These are phyloP conservation scores for Homarus americanus DNA, from an alignment of 1,140 invertebrate species.

Conservation along the genomic window DNA sequence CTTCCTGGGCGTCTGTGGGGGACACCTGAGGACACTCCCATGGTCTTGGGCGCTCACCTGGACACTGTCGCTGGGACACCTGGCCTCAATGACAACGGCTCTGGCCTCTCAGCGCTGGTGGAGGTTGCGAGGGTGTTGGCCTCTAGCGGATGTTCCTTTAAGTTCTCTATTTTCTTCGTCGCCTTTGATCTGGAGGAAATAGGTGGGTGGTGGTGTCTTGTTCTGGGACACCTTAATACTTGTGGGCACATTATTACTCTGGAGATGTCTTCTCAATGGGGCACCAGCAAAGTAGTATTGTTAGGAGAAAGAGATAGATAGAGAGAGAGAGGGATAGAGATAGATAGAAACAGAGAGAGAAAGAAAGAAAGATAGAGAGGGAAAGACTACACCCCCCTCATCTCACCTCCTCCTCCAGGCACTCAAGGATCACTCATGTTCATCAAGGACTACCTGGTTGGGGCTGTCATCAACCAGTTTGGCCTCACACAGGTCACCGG, in stretches of 20 bases:
- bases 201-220: slow-evolving; percentile 54
- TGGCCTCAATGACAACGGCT: slow-evolving; percentile 79
- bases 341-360: no score
- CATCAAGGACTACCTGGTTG: slow-evolving; percentile 78
- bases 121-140: slow-evolving; percentile 78
- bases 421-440: slow-evolving; percentile 78
- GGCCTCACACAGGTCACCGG: slow-evolving; percentile 76
- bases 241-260: no score
- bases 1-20: slow-evolving; percentile 77
- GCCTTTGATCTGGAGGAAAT: slow-evolving; percentile 79
- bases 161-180: slow-evolving; percentile 78
- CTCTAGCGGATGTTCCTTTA: slow-evolving; percentile 76
- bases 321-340: no score
- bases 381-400: no score
- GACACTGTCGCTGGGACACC: slow-evolving; percentile 77
- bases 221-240: no score
- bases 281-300: no score
- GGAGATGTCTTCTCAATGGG: no score
- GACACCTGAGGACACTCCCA: slow-evolving; percentile 77
- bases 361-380: no score
- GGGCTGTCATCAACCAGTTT: slow-evolving; percentile 68
- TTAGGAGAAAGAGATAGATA: no score
- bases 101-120: slow-evolving; percentile 78
- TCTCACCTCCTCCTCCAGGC: slow-evolving; percentile 69
- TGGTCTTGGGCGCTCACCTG: slow-evolving; percentile 79